Evolutionary conservation across 2,113 vertebrate species (phyloP).

Genomic region (Cryptotis parvus): DNA sequence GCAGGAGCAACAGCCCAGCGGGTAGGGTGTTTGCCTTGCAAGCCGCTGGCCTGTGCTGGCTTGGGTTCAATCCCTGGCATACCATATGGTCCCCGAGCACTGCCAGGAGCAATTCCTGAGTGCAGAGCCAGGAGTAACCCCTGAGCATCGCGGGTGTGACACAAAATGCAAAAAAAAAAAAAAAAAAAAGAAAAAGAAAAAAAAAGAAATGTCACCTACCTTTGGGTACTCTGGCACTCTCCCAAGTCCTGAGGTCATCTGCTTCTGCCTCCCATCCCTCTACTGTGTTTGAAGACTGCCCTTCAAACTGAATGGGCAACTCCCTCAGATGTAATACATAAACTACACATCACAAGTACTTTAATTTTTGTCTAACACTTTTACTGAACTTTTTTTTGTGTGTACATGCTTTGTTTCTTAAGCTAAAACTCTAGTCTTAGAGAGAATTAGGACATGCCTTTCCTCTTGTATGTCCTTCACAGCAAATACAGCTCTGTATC

Average conservation of each 20-base stretch:
- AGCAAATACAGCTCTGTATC: background rate
- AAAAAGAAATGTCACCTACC: background rate
- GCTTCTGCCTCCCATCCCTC: background rate
- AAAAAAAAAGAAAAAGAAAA: too few species aligned
- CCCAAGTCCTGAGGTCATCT: constrained; percentile 2
- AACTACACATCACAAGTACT: background rate
- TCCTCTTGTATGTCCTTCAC: background rate
- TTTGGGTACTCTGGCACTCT: background rate
- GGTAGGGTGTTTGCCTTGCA: too few species aligned
- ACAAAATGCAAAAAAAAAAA: too few species aligned
- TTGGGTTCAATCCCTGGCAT: too few species aligned
- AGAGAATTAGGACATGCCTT: constrained; percentile 11
- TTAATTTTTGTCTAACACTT: background rate
- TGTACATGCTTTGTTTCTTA: constrained; percentile 9
- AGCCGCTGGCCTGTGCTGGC: too few species aligned
- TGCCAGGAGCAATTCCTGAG: too few species aligned
- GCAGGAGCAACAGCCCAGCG: too few species aligned
- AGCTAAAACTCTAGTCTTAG: constrained; percentile 3
- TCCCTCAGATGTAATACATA: background rate
- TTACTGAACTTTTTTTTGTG: constrained; percentile 12
- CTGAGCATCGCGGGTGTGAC: too few species aligned
- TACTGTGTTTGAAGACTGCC: background rate
- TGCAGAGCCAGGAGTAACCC: too few species aligned
- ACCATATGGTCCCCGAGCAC: too few species aligned
- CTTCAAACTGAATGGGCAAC: background rate